A percentile compares a stretch with the other conserved stretches of the same genome.
Conservation (phyloP, 30 jellyfish, hydroid and myxozoan species). For the Turritopsis dohrnii region DNA sequence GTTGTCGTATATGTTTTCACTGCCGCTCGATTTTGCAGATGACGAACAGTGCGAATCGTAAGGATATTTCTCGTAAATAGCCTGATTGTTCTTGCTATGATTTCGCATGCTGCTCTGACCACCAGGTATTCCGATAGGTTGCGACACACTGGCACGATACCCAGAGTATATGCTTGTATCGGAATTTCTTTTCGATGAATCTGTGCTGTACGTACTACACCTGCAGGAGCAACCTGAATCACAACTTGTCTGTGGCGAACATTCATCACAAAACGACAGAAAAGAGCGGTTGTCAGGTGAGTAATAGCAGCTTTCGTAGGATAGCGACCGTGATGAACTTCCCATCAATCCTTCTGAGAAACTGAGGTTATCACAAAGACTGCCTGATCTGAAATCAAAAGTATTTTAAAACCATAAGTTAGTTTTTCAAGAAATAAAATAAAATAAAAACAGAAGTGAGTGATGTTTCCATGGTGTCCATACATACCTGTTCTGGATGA, state of each 20-base stretch:
- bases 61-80: neutral
- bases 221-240: constrained; percentile 22
- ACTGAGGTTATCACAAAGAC: neutral
- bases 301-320: neutral
- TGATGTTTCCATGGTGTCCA: too few species aligned
- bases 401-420: too few species aligned
- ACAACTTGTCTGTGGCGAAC: neutral
- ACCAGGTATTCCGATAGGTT: constrained; percentile 14
- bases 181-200: constrained; percentile 7
- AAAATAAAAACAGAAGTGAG: too few species aligned
- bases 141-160: neutral
- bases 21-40: neutral
- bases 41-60: neutral
- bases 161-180: neutral
- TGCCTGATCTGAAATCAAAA: neutral
- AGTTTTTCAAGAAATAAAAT: too few species aligned
- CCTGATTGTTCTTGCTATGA: neutral
- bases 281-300: neutral
- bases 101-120: neutral
- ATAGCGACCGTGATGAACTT: neutral
- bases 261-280: constrained; percentile 13
- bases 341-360: neutral
- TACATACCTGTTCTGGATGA: neutral
- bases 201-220: constrained; percentile 26
- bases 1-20: neutral